A percentile compares a stretch with the other conserved stretches of the same genome.
Evolutionary conservation across 2,113 vertebrate species (phyloP).

Genomic region (Hyperoodon ampullatus): DNA sequence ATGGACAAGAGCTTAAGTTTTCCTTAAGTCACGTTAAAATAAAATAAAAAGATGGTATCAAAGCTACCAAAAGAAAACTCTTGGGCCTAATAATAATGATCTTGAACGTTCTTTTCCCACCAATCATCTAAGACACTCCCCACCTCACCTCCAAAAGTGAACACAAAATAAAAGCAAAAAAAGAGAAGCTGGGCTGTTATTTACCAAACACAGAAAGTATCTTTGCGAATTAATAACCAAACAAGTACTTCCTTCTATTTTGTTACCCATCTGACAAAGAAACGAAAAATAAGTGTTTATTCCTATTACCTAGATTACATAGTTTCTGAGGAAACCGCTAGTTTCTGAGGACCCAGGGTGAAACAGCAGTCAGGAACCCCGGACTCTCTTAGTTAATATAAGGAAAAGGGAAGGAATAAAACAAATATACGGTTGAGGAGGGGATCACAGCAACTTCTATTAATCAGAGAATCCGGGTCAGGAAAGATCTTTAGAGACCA

Average conservation of each 20-base stretch:
- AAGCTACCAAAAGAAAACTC: slow-evolving; percentile 9
- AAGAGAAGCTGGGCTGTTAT: neutral
- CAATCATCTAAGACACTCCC: neutral
- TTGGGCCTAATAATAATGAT: neutral
- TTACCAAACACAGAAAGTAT: neutral
- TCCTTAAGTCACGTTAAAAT: neutral
- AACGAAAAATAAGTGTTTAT: slow-evolving; percentile 31
- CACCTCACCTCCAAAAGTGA: neutral
- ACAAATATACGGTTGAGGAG: neutral
- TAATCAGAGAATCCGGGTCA: neutral
- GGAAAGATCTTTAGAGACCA: neutral
- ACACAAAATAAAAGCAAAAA: neutral
- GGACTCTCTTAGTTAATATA: neutral
- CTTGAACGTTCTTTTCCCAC: neutral
- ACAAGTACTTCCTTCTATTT: neutral
- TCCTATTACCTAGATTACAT: neutral
- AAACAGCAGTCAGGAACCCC: neutral
- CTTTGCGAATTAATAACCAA: slow-evolving; percentile 13
- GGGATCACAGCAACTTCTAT: neutral
- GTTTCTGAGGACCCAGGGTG: neutral
- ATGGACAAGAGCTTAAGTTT: neutral
- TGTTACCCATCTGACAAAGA: neutral
- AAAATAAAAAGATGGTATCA: neutral
- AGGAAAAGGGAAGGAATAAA: neutral
- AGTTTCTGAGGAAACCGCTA: neutral